These are phyloP conservation scores for Belgica antarctica DNA, from an alignment of 2,888 invertebrate species.

Conservation along the genomic window DNA sequence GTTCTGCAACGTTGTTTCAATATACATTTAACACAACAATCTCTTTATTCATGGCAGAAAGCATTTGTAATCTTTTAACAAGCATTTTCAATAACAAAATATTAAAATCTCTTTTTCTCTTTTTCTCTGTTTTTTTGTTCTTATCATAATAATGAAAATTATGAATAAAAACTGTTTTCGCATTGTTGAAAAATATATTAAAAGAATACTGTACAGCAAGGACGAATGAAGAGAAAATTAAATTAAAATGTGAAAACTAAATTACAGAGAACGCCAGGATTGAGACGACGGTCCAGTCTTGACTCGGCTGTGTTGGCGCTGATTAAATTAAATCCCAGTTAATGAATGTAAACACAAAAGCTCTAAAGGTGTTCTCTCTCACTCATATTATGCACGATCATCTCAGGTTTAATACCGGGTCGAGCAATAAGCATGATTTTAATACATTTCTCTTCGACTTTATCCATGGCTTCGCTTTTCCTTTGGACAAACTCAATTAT, in stretches of 20 bases:
- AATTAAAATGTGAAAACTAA: background rate
- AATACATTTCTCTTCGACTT: background rate
- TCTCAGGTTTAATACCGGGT: constrained; percentile 14
- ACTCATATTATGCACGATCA: constrained; percentile 2
- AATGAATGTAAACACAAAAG: constrained; percentile 22
- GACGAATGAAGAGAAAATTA: background rate
- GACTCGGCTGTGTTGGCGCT: background rate
- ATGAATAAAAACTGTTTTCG: constrained; percentile 6
- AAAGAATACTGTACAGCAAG: background rate
- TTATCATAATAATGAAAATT: constrained; percentile 2
- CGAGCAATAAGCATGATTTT: constrained; percentile 8
- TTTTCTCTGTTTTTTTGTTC: background rate
- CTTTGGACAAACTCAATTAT: constrained; percentile 7
- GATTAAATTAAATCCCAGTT: constrained; percentile 15
- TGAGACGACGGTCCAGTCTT: background rate
- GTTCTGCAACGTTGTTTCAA: background rate
- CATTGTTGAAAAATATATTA: constrained; percentile 5
- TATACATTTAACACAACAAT: background rate
- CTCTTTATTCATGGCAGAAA: background rate
- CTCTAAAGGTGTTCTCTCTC: constrained; percentile 11
- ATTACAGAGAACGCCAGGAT: constrained; percentile 4
- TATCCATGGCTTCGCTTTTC: background rate
- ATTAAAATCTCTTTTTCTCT: background rate
- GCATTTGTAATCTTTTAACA: background rate
- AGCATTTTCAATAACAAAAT: background rate